Percentiles rank a stretch among this genome's conserved stretches.
These are phyloP conservation scores for Eustalomyia histrio DNA, from an alignment of 2,888 invertebrate genomes.

Conservation along the genomic window DNA sequence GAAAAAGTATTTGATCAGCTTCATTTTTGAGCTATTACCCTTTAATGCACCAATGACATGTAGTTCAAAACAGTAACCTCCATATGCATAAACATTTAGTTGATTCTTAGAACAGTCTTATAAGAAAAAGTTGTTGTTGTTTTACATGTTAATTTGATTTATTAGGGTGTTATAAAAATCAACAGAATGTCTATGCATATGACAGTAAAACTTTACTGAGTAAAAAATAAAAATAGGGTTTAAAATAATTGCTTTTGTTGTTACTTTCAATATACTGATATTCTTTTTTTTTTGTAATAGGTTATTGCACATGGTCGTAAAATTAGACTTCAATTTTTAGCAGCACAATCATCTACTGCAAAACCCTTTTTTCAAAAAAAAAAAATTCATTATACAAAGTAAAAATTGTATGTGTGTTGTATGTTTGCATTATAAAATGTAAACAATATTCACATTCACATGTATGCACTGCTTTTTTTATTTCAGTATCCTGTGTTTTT, in stretches of 20 bases:
- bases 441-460: slow-evolving; percentile 32
- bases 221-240: slow-evolving; percentile 27
- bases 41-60: too few species aligned
- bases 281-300: slow-evolving; percentile 11
- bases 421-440: slow-evolving; percentile 28
- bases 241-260: slow-evolving; percentile 37
- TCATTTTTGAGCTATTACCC: too few species aligned
- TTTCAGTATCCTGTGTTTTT: slow-evolving; percentile 28
- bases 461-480: slow-evolving; percentile 8
- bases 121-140: too few species aligned
- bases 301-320: slow-evolving; percentile 25
- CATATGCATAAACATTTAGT: too few species aligned
- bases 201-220: not conserved
- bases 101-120: too few species aligned
- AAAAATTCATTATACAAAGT: slow-evolving; percentile 1
- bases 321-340: slow-evolving; percentile 25
- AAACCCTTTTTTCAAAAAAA: slow-evolving; percentile 41
- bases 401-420: not conserved
- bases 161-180: too few species aligned
- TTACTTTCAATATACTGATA: slow-evolving; percentile 47
- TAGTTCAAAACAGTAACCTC: too few species aligned
- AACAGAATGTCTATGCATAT: too few species aligned
- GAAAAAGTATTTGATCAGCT: too few species aligned
- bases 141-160: too few species aligned
- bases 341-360: not conserved